Percentiles rank a stretch among this genome's conserved stretches.
These are phyloP conservation scores for Drosophila arawakana DNA, from an alignment of 1,140 invertebrate species.

Conservation along the genomic window DNA sequence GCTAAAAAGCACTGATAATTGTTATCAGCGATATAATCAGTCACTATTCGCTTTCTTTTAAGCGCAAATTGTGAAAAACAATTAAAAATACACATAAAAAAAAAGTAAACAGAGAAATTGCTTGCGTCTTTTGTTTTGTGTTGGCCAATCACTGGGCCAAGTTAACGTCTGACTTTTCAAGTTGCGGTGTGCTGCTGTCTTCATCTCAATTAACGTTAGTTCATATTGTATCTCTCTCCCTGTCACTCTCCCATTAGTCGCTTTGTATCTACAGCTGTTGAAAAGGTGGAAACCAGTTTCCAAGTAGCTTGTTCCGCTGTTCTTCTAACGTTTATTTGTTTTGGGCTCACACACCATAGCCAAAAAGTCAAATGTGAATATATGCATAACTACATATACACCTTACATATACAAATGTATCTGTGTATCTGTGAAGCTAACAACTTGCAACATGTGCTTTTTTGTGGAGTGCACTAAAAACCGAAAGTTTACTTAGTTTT, in stretches of 20 bases:
- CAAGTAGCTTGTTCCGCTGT: slow-evolving; percentile 33
- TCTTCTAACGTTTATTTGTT: slow-evolving; percentile 57
- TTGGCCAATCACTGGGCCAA: slow-evolving; percentile 30
- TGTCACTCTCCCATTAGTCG: slow-evolving; percentile 9
- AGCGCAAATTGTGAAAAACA: slow-evolving; percentile 20
- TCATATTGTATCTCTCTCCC: slow-evolving; percentile 6
- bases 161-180: slow-evolving; percentile 57
- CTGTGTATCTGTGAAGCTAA: not conserved
- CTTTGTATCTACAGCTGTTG: slow-evolving; percentile 67
- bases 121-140: slow-evolving; percentile 5
- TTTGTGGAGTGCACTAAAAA: slow-evolving; percentile 5
- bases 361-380: slow-evolving; percentile 56
- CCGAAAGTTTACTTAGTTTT: not conserved
- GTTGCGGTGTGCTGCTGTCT: slow-evolving; percentile 7
- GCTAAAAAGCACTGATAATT: slow-evolving; percentile 16
- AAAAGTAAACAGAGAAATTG: slow-evolving; percentile 50
- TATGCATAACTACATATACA: not conserved
- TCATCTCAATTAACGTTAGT: slow-evolving; percentile 40
- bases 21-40: slow-evolving; percentile 37
- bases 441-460: slow-evolving; percentile 17
- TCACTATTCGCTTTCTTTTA: slow-evolving; percentile 1
- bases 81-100: slow-evolving; percentile 25
- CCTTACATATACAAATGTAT: not conserved
- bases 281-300: slow-evolving; percentile 64
- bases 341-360: slow-evolving; percentile 48